Percentiles rank a stretch among this genome's conserved stretches.
Evolutionary conservation across 2,888 invertebrate genomes (phyloP).

Genomic region (Argyresthia albistria): DNA sequence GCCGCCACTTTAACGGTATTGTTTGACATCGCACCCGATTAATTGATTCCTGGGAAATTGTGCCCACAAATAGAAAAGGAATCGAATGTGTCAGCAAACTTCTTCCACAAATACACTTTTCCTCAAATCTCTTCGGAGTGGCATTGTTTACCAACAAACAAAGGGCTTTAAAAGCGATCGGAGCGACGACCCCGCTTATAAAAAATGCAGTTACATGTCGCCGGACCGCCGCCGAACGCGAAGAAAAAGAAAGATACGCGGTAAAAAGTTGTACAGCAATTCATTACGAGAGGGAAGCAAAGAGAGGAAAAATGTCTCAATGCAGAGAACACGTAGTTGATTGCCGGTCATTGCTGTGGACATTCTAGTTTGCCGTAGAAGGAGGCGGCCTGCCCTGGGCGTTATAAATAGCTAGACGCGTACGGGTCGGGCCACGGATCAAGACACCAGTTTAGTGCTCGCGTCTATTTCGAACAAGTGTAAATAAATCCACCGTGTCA

Average conservation of each 20-base stretch:
- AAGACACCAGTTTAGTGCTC: slow-evolving; percentile 61
- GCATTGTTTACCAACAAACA: slow-evolving; percentile 45
- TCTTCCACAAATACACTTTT: slow-evolving; percentile 29
- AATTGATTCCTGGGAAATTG: slow-evolving; percentile 6
- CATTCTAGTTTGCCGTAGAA: slow-evolving; percentile 58
- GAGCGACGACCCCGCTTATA: slow-evolving; percentile 45
- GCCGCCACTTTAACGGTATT: slow-evolving; percentile 21
- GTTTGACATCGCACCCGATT: slow-evolving; percentile 18
- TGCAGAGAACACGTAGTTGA: slow-evolving; percentile 41
- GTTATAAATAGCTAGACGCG: slow-evolving; percentile 55
- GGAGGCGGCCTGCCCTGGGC: slow-evolving; percentile 49
- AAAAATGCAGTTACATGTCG: slow-evolving; percentile 21
- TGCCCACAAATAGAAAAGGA: slow-evolving; percentile 11
- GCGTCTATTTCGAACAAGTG: slow-evolving; percentile 62
- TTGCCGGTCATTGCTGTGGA: slow-evolving; percentile 32
- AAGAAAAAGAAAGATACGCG: slow-evolving; percentile 13
- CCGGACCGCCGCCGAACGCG: slow-evolving; percentile 17
- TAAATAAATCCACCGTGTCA: slow-evolving; percentile 63
- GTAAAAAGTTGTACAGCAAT: slow-evolving; percentile 27
- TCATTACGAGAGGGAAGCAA: slow-evolving; percentile 30
- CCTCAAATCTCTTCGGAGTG: slow-evolving; percentile 20
- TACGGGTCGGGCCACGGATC: slow-evolving; percentile 36
- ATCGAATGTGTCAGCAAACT: too few relatives aligned
- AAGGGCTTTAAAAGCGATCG: slow-evolving; percentile 30
- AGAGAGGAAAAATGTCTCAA: slow-evolving; percentile 45